Evolutionary conservation across 2,797 vertebrate genomes (phyloP), one percentile per base, ranked within the genome.

Genomic region (Eptatretus atami): DNA sequence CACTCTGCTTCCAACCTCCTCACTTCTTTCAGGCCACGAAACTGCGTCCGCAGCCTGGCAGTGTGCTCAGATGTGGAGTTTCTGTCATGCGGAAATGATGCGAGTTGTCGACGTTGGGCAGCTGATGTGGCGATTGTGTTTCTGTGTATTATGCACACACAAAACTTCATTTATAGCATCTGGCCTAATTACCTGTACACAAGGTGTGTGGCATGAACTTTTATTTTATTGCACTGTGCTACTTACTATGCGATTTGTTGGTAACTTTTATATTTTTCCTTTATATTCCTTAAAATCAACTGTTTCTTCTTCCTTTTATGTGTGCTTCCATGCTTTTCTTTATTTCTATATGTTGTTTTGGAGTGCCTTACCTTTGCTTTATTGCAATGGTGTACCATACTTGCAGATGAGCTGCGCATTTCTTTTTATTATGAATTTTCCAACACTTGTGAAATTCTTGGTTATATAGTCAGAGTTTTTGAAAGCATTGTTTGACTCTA

Each of bases 51-150:
- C 70, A 90, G 84, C 25, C 75, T 98, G 64, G 86, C 83, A 15
- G 82, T 92, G 70, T 72, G 95, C 69, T 86, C 74, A 75, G 79
- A 77, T 67, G 72, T 67, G 11, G 84, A 95, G 74, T 98, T 98
- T 76, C 83, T 94, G 72, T 98, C 92, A 57, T 98, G 92, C 75
- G 81, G 88, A 73, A 98, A 96, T 65, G 92, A 98, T 69, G 74
- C 82, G 12, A 90, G 77, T 70, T 70, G 76, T 98, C 80, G 92
- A 73, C 80, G 80, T 69, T 98, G 92, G 92, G 92, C 73, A 78
- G 52, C 82, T 95, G 68, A 77, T n/a, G 80, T 55, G 92, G 92
- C 6, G 80, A 86, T 65, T 98, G 92, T 70, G 71, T 85, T 44
- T 81, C 94, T 69, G 76, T 88, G 64, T 95, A 84, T 72, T 81